Conservation (phyloP, 2,113 vertebrate species). For the Silurus asotus region DNA sequence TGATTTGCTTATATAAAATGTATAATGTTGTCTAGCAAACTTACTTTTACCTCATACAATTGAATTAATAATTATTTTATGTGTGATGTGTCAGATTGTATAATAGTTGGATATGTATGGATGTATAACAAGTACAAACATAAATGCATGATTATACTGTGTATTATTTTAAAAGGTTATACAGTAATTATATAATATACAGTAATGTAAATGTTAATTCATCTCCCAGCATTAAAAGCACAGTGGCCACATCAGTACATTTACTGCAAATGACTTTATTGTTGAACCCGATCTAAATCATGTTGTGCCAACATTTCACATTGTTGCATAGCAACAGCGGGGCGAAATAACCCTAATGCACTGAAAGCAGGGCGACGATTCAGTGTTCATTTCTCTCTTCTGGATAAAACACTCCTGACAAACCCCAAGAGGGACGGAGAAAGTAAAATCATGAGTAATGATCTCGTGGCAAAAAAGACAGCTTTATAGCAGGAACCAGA, state of each 20-base stretch:
- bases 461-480: conserved; percentile 54
- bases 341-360: conserved; percentile 57
- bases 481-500: conserved; percentile 55
- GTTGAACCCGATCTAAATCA: conserved; percentile 58
- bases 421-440: conserved; percentile 52
- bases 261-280: conserved; percentile 52
- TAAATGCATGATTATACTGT: neutral
- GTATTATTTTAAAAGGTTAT: no score
- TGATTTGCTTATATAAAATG: neutral
- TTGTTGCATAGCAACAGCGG: conserved; percentile 60
- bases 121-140: neutral
- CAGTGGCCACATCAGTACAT: conserved; percentile 38
- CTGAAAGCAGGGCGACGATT: conserved; percentile 56
- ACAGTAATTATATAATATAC: no score
- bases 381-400: conserved; percentile 54
- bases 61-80: neutral
- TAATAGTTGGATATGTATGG: neutral
- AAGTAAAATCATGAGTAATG: conserved; percentile 56
- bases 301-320: conserved; percentile 62
- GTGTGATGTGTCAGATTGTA: neutral
- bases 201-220: neutral
- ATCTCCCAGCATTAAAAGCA: conserved; percentile 49
- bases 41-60: neutral
- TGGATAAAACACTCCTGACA: conserved; percentile 55
- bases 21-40: neutral